These are phyloP conservation scores for Archilochus colubris DNA, from an alignment of 2,113 vertebrate species.

Conservation along the genomic window DNA sequence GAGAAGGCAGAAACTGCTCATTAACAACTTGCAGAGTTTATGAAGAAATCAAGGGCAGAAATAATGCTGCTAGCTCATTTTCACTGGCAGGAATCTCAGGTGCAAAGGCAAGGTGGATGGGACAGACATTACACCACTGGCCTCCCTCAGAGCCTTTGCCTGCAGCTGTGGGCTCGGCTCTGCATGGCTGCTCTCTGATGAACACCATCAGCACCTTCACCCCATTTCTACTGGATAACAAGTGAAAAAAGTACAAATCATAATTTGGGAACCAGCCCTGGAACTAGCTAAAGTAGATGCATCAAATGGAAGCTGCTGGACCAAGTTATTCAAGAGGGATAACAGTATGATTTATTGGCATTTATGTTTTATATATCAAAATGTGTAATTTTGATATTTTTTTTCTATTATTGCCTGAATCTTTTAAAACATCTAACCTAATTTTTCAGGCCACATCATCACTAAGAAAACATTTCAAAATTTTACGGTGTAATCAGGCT, in stretches of 20 bases:
- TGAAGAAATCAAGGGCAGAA: not conserved
- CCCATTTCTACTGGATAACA: not conserved
- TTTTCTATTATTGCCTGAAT: not conserved
- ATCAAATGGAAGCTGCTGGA: not conserved
- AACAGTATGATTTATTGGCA: not conserved
- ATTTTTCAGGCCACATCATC: not conserved
- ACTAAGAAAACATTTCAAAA: not conserved
- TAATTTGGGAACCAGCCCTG: not conserved
- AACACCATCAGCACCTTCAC: not conserved
- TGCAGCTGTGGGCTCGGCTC: not conserved
- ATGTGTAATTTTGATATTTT: not conserved
- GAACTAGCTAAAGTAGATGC: not conserved
- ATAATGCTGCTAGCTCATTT: not conserved
- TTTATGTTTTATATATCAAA: not conserved
- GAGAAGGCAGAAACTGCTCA: not conserved
- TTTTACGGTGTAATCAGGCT: not conserved
- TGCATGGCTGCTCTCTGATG: rapidly evolving
- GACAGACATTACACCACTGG: too few species aligned
- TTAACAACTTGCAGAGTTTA: not conserved
- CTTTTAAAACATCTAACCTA: not conserved
- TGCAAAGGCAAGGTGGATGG: not conserved
- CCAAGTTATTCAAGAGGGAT: not conserved
- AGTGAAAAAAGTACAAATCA: not conserved
- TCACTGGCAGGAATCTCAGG: not conserved
- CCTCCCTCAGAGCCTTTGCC: rapidly evolving